These are phyloP conservation scores for Caenorhabditis drosophilae DNA, from an alignment of 2,888 invertebrate genomes.

Conservation along the genomic window DNA sequence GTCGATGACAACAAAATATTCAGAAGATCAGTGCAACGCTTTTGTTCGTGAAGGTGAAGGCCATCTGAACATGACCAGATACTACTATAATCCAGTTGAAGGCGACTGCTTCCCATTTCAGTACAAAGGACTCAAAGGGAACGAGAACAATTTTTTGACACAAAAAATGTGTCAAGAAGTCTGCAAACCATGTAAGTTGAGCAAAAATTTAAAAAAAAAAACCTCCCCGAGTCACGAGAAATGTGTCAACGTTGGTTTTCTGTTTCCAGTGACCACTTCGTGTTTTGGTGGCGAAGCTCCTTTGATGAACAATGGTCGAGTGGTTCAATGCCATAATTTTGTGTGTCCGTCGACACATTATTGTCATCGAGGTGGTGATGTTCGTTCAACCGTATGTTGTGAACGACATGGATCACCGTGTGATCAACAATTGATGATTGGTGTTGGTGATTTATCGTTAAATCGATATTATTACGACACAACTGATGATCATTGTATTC, in stretches of 20 bases:
- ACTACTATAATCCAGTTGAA: conserved; percentile 54
- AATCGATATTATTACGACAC: conserved; percentile 59
- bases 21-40: conserved; percentile 54
- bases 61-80: conserved; percentile 44
- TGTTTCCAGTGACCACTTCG: conserved; percentile 49
- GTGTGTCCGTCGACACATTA: conserved; percentile 60
- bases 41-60: conserved; percentile 51
- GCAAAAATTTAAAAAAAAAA: not conserved
- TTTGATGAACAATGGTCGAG: conserved; percentile 35
- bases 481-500: conserved; percentile 46
- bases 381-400: conserved; percentile 56
- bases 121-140: conserved; percentile 49
- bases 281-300: conserved; percentile 57
- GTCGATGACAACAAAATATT: not conserved
- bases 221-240: not conserved
- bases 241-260: not conserved
- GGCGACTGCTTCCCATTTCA: conserved; percentile 49
- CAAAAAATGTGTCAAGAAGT: conserved; percentile 56
- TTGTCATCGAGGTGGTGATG: conserved; percentile 54
- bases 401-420: conserved; percentile 55
- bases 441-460: conserved; percentile 52
- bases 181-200: conserved; percentile 53
- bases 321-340: conserved; percentile 47
- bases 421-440: conserved; percentile 57
- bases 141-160: conserved; percentile 67